Conservation (phyloP, 2,113 vertebrate species). For the Panthera uncia region DNA sequence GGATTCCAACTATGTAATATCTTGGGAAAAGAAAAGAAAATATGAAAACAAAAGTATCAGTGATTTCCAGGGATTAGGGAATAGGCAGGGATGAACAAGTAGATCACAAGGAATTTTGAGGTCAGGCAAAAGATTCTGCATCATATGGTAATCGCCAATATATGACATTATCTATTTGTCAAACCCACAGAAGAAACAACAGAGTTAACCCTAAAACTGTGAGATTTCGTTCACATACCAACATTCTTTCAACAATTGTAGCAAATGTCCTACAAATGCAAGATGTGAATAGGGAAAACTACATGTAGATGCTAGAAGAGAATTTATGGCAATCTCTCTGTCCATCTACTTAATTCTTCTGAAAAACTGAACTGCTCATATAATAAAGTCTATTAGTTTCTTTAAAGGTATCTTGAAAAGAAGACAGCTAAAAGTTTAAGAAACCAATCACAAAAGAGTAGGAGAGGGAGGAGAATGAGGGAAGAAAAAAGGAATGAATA, state of each 20-base stretch:
- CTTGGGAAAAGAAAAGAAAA: not conserved
- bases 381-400: not conserved
- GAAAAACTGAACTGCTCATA: not conserved
- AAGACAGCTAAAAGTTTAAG: not conserved
- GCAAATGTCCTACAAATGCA: not conserved
- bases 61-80: not conserved
- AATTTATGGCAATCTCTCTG: not conserved
- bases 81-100: not conserved
- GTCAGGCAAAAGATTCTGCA: not conserved
- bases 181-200: not conserved
- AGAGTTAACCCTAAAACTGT: not conserved
- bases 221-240: not conserved
- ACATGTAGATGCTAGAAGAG: accelerated
- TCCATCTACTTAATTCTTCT: not conserved
- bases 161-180: not conserved
- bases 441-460: not conserved
- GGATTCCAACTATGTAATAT: not conserved
- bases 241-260: not conserved
- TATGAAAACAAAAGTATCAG: not conserved
- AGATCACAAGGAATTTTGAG: not conserved
- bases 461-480: not conserved
- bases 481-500: not conserved
- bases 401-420: not conserved
- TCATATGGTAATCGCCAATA: not conserved
- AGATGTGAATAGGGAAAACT: not conserved